Evolutionary conservation across 2,888 invertebrate species (phyloP).

Genomic region (Archips crataeganus): DNA sequence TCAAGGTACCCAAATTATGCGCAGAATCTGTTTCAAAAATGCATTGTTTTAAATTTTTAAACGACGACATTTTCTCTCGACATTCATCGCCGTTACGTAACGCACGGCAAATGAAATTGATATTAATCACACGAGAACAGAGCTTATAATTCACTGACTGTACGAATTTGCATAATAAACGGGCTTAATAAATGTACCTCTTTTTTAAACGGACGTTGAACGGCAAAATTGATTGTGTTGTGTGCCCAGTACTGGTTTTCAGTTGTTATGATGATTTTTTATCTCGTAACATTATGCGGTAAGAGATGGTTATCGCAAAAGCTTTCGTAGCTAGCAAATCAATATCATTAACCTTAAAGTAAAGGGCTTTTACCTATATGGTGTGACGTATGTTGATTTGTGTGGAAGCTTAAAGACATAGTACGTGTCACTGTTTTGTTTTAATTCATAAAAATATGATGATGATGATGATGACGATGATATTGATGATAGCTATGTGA

Average conservation of each 20-base stretch:
- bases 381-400: too few relatives aligned
- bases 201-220: slow-evolving; percentile 51
- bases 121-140: slow-evolving; percentile 53
- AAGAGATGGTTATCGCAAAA: not conserved
- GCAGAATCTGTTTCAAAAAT: slow-evolving; percentile 43
- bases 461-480: too few relatives aligned
- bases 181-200: slow-evolving; percentile 59
- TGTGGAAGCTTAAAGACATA: too few relatives aligned
- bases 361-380: not conserved
- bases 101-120: slow-evolving; percentile 52
- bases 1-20: slow-evolving; percentile 25
- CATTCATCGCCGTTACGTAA: slow-evolving; percentile 32
- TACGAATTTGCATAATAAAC: slow-evolving; percentile 65
- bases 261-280: slow-evolving; percentile 41
- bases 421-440: too few relatives aligned
- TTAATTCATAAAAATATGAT: too few relatives aligned
- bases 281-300: slow-evolving; percentile 8
- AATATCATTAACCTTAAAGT: not conserved
- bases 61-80: slow-evolving; percentile 44
- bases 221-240: slow-evolving; percentile 54
- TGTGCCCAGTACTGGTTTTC: slow-evolving; percentile 48
- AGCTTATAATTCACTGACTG: slow-evolving; percentile 56
- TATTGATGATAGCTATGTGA: too few relatives aligned
- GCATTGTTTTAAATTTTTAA: slow-evolving; percentile 49
- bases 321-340: slow-evolving; percentile 1